Conservation (phyloP, 2,113 vertebrate species). For the Hemiprocne comata region DNA sequence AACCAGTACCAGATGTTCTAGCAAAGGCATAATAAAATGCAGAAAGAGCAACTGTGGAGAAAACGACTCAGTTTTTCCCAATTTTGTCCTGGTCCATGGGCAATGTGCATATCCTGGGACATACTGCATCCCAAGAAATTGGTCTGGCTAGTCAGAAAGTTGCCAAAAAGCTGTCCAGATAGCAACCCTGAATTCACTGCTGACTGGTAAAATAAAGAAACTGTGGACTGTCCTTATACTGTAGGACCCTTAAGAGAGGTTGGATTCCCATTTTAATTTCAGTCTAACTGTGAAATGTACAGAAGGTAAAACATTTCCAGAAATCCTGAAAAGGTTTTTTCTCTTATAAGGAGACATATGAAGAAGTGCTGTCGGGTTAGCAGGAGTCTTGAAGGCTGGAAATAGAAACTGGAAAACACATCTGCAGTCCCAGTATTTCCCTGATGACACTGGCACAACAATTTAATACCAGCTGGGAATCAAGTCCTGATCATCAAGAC, state of each 20-base stretch:
- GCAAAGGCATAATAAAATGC: background rate
- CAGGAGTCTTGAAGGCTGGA: background rate
- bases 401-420: background rate
- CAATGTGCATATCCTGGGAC: background rate
- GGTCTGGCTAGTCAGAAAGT: background rate
- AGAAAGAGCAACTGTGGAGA: background rate
- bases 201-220: background rate
- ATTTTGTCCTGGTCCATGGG: accelerated
- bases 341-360: background rate
- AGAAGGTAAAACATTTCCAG: background rate
- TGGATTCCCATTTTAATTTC: background rate
- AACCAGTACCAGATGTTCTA: conserved; percentile 55
- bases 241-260: background rate
- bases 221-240: background rate
- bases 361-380: background rate
- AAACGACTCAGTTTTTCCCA: background rate
- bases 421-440: background rate
- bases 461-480: background rate
- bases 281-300: background rate
- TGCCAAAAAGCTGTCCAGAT: background rate
- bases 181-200: background rate
- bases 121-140: background rate
- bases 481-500: accelerated
- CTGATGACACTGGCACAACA: background rate
- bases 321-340: background rate